A percentile compares a stretch with the other conserved stretches of the same genome.
Conservation (phyloP, 2,888 invertebrate species). For the Lissonota sp. region DNA sequence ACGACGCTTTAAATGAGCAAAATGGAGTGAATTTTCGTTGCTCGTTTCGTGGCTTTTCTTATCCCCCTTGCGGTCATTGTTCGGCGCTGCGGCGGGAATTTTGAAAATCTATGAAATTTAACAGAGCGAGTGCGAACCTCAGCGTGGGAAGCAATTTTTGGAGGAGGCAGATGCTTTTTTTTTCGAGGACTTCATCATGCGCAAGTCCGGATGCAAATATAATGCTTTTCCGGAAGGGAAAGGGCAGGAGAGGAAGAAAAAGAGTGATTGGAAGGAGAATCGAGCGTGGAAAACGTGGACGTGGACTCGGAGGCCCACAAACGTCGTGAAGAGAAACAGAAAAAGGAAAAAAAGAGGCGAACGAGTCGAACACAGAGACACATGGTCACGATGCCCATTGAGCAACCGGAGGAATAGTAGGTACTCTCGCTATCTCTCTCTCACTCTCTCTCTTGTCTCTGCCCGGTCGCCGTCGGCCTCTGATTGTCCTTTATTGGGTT, state of each 20-base stretch:
- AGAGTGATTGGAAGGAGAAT: constrained; percentile 8
- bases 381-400: constrained; percentile 54
- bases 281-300: constrained; percentile 38
- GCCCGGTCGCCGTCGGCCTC: constrained; percentile 81
- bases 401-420: constrained; percentile 76
- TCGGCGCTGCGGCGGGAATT: not conserved
- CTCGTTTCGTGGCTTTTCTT: constrained; percentile 15
- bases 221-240: no score
- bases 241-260: not conserved
- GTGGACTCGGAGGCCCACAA: not conserved
- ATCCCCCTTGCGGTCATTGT: not conserved
- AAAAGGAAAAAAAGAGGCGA: constrained; percentile 21
- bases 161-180: not conserved
- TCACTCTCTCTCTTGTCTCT: constrained; percentile 55
- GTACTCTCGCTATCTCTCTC: constrained; percentile 70
- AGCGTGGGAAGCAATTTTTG: not conserved
- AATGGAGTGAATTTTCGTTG: constrained; percentile 18
- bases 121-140: not conserved
- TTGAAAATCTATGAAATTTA: not conserved
- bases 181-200: not conserved
- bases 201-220: no score
- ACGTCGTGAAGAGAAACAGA: constrained; percentile 1
- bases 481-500: constrained; percentile 84
- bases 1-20: constrained; percentile 61
- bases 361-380: constrained; percentile 12